These are phyloP conservation scores for Psittacula derbiana DNA, from an alignment of 2,797 vertebrate genomes.

Conservation along the genomic window DNA sequence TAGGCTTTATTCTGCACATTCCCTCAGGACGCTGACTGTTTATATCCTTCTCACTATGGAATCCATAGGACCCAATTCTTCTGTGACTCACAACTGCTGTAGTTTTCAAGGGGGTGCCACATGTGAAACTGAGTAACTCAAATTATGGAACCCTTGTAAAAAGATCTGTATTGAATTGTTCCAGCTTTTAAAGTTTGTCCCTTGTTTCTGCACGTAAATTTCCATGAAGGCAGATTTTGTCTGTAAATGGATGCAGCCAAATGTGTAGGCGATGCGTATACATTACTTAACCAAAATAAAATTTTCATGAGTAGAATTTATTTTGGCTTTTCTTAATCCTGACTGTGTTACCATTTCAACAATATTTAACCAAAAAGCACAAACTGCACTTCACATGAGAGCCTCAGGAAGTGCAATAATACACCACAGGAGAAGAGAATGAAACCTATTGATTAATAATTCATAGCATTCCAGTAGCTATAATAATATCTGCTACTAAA, in stretches of 20 bases:
- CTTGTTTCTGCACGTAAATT: conserved; percentile 33
- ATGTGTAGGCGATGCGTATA: neutral
- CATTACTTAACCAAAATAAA: conserved; percentile 50
- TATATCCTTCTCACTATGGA: neutral
- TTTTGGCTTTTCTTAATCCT: conserved; percentile 32
- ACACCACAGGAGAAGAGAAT: neutral
- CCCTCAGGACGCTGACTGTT: neutral
- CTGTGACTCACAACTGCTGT: neutral
- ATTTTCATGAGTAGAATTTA: conserved; percentile 39
- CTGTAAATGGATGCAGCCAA: conserved; percentile 23
- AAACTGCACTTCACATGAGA: neutral
- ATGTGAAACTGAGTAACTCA: conserved; percentile 18
- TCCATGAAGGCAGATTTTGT: conserved; percentile 10
- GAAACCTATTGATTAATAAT: conserved; percentile 42
- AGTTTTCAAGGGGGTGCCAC: neutral
- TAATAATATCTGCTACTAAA: neutral
- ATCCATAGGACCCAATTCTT: neutral
- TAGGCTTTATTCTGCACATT: neutral
- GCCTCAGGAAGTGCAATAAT: conserved; percentile 1
- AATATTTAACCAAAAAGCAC: conserved; percentile 14
- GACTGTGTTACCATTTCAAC: neutral
- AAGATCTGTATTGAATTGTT: conserved; percentile 1
- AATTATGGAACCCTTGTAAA: conserved; percentile 20
- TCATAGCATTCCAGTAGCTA: neutral
- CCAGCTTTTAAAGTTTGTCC: conserved; percentile 30